These are phyloP conservation scores for Sinelater perroti DNA, from an alignment of 2,888 invertebrate genomes.

Conservation along the genomic window DNA sequence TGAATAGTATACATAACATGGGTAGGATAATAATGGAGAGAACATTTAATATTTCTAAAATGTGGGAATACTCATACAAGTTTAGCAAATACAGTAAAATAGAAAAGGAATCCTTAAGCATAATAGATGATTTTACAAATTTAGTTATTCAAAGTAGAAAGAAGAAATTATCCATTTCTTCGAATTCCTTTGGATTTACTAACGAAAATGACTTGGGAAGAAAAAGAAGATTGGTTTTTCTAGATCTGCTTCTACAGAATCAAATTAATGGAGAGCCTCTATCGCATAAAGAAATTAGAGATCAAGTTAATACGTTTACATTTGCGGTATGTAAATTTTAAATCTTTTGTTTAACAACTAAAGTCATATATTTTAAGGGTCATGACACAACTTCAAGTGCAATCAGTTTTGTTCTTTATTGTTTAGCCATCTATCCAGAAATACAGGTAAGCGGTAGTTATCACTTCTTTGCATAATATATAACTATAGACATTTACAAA, in stretches of 20 bases:
- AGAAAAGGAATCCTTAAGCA: constrained; percentile 61
- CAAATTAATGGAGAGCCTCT: constrained; percentile 68
- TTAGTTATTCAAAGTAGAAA: constrained; percentile 64
- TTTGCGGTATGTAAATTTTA: constrained; percentile 66
- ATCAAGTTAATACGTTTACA: constrained; percentile 79
- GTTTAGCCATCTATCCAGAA: constrained; percentile 58
- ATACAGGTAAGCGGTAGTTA: constrained; percentile 54
- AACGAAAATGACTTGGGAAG: constrained; percentile 57
- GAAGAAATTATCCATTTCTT: constrained; percentile 29
- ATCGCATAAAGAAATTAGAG: constrained; percentile 68
- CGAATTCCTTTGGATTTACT: too few species aligned
- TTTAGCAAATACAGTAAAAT: constrained; percentile 67
- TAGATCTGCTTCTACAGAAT: constrained; percentile 68
- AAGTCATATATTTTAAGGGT: too few species aligned
- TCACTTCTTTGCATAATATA: too few species aligned
- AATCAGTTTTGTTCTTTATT: constrained; percentile 60
- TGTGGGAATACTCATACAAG: constrained; percentile 60
- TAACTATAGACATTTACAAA: not conserved
- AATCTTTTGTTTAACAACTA: too few species aligned
- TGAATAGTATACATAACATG: constrained; percentile 70
- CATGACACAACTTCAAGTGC: constrained; percentile 63
- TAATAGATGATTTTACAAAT: constrained; percentile 65
- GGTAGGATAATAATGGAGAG: constrained; percentile 47
- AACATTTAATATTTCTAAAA: constrained; percentile 59
- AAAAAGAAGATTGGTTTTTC: constrained; percentile 72